Conservation (phyloP, 2,888 invertebrate genomes). For the Agapostemon virescens region DNA sequence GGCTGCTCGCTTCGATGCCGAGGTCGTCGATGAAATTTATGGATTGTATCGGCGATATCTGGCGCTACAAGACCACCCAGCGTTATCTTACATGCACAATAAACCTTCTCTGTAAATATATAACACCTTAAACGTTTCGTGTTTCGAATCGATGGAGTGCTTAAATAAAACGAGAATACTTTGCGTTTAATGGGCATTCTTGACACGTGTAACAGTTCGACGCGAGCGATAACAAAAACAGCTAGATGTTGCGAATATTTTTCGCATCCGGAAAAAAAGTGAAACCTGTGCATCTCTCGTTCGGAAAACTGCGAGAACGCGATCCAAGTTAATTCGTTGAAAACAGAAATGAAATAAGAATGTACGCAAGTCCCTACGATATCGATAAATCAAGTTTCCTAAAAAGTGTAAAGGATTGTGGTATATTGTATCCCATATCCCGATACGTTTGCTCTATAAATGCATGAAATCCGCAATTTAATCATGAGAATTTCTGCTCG, state of each 20-base stretch:
- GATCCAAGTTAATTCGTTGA: too few relatives aligned
- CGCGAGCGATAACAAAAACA: not conserved
- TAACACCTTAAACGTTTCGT: conserved; percentile 2
- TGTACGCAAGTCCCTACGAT: too few relatives aligned
- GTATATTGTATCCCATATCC: too few relatives aligned
- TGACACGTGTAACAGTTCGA: not conserved
- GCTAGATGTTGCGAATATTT: not conserved
- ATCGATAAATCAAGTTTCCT: too few relatives aligned
- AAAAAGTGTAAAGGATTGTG: too few relatives aligned
- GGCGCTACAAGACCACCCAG: not conserved
- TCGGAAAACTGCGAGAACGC: too few relatives aligned
- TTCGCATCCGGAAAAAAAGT: too few relatives aligned
- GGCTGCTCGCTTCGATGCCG: not conserved
- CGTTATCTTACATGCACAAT: conserved; percentile 1
- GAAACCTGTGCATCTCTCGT: too few relatives aligned
- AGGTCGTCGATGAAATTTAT: not conserved
- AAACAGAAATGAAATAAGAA: too few relatives aligned
- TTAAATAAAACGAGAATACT: not conserved
- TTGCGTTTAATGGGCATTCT: not conserved
- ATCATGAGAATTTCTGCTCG: not conserved
- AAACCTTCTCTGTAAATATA: not conserved
- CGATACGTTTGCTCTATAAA: not conserved
- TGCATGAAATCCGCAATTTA: not conserved
- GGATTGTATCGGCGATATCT: not conserved
- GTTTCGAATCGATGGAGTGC: not conserved